Conservation (phyloP, 2,888 invertebrate species). For the Cephus nigrinus region DNA sequence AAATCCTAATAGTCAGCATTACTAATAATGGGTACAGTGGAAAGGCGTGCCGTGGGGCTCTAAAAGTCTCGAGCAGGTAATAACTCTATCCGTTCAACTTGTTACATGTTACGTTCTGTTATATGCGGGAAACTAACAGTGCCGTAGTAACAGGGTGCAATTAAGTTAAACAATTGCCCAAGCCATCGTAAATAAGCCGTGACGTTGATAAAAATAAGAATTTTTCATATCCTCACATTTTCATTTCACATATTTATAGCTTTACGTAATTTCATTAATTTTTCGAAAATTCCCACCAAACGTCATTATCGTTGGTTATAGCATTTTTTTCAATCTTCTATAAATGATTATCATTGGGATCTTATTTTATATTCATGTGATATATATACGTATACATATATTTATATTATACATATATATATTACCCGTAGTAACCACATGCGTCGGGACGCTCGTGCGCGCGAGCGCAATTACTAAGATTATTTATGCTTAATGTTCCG, state of each 20-base stretch:
- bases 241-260: not conserved
- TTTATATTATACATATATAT: not conserved
- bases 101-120: conserved; percentile 34
- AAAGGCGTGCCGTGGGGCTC: conserved; percentile 58
- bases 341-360: not conserved
- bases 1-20: conserved; percentile 57
- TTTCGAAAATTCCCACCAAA: not conserved
- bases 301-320: not conserved
- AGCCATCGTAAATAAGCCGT: conserved; percentile 51
- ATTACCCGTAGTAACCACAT: not conserved
- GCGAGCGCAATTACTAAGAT: conserved; percentile 49
- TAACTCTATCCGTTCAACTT: conserved; percentile 55
- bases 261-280: not conserved
- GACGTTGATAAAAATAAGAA: not conserved
- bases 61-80: conserved; percentile 61
- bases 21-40: conserved; percentile 59
- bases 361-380: not conserved
- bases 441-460: conserved; percentile 3
- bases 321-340: not conserved
- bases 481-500: conserved; percentile 51
- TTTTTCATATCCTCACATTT: not conserved
- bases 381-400: not conserved
- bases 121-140: conserved; percentile 51
- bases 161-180: conserved; percentile 63
- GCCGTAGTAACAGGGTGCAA: conserved; percentile 57